Evolutionary conservation across 2,888 invertebrate species (phyloP).

Genomic region (Clistopyga incitator): DNA sequence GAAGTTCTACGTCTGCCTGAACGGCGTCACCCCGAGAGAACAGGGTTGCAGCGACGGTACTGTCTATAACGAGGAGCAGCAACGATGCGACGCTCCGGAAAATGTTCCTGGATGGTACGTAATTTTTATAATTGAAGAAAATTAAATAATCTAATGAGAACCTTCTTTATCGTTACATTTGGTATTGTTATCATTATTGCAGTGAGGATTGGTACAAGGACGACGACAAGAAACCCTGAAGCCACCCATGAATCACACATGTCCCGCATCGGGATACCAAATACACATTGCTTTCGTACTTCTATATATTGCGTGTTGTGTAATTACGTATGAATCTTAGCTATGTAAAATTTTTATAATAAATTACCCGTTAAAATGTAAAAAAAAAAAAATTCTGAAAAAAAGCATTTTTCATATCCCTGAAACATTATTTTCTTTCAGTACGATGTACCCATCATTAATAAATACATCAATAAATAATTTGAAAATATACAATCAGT

Average conservation of each 20-base stretch:
- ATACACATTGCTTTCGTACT: conserved; percentile 68
- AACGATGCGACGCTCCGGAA: conserved; percentile 95
- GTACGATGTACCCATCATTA: not conserved
- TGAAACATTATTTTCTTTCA: conserved; percentile 10
- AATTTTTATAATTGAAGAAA: not conserved
- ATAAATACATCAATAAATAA: not conserved
- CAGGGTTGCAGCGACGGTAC: conserved; percentile 94
- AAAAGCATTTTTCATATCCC: conserved; percentile 21
- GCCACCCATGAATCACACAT: conserved; percentile 72
- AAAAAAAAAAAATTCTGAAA: conserved; percentile 57
- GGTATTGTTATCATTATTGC: conserved; percentile 76
- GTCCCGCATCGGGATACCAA: conserved; percentile 83
- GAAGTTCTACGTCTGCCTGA: conserved; percentile 95
- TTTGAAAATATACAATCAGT: not conserved
- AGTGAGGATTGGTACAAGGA: conserved; percentile 97
- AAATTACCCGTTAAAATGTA: conserved; percentile 60
- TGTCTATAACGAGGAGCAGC: conserved; percentile 95
- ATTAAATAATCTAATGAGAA: not conserved
- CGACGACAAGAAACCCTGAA: conserved; percentile 86
- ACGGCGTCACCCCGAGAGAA: conserved; percentile 94
- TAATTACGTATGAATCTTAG: conserved; percentile 72
- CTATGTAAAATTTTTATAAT: conserved; percentile 73
- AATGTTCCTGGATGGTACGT: conserved; percentile 95
- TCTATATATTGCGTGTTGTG: conserved; percentile 71
- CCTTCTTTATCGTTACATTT: conserved; percentile 15